A percentile compares a stretch with the other conserved stretches of the same genome.
Conservation (phyloP, 1,140 invertebrate species). For the Pseudomyrmex dendroicus region DNA sequence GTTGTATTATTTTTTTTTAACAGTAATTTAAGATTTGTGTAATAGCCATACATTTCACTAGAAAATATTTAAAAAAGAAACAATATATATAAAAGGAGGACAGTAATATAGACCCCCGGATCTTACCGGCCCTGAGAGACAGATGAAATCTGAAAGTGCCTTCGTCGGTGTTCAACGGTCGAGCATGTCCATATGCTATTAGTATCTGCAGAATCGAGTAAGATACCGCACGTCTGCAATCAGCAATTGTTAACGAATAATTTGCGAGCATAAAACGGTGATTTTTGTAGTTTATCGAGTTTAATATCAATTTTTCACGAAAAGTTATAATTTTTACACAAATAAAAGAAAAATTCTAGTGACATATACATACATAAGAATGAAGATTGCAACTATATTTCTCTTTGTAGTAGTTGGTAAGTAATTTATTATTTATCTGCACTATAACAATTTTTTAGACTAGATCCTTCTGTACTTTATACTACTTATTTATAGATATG, state of each 20-base stretch:
- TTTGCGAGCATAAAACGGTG: too few species aligned
- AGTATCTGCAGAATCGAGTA: constrained; percentile 78
- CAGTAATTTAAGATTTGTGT: too few species aligned
- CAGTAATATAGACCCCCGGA: constrained; percentile 26
- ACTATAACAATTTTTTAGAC: too few species aligned
- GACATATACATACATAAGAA: constrained; percentile 53
- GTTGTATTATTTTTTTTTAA: too few species aligned
- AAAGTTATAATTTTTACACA: too few species aligned
- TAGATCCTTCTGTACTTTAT: too few species aligned
- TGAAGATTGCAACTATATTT: constrained; percentile 81
- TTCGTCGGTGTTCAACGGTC: constrained; percentile 50
- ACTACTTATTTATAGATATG: too few species aligned
- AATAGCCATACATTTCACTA: too few species aligned
- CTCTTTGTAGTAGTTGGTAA: constrained; percentile 82
- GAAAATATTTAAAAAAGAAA: too few species aligned
- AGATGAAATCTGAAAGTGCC: constrained; percentile 79
- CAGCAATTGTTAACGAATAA: constrained; percentile 31
- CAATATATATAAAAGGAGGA: neutral
- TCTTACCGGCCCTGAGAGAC: constrained; percentile 63
- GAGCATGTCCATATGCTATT: constrained; percentile 77
- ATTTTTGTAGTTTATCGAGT: neutral
- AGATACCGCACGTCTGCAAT: constrained; percentile 71
- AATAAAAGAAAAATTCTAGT: constrained; percentile 68
- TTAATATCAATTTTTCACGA: too few species aligned
- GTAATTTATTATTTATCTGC: constrained; percentile 63